Evolutionary conservation across 2,888 invertebrate species (phyloP), one percentile per base, ranked within the genome.

Genomic region (Oligia latruncula): DNA sequence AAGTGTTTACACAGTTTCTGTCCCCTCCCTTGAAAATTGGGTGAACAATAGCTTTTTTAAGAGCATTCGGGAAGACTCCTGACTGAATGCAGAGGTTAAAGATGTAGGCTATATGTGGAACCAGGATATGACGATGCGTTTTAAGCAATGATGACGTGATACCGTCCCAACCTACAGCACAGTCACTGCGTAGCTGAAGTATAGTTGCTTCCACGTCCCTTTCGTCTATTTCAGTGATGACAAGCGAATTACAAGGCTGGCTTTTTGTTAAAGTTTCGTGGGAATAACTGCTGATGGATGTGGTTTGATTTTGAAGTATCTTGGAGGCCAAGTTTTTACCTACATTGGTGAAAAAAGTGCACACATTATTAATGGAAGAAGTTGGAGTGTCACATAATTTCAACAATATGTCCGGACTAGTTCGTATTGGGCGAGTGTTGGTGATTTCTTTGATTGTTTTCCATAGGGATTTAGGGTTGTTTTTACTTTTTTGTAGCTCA

Each of bases 11-110:
- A 29, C 29, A 55, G 55, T 55, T 55, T 55, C 55, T 17, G 20
- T 20, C 17, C 52, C 52, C 55, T 49, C 55, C 20, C 20, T 55
- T 55, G 20, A 55, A 55, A 55, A 6, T 55, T 20, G 6, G 55
- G 20, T 55, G 55, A 13, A 49, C 13, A 49, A 55, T 55, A 55
- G 20, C 55, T 35, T 55, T 55, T 20, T 55, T 52, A 55, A n/a
- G n/a, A 60, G 60, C 60, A n/a, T 60, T 60, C 6, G 60, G 60
- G 60, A 60, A 60, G 11, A 60, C 60, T 60, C n/a, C 60, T n/a
- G 60, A 60, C n/a, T 11, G 60, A 60, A 60, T 60, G n/a, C n/a
- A 60, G n/a, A n/a, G 60, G n/a, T 60, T 60, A 60, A n/a, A 60
- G n/a, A n/a, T 13, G 4, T n/a, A 60, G 11, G 20, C 55, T 55